phyloP scores from a whole-genome alignment of 2,797 vertebrate species.

The Sebastes alutus region DNA sequence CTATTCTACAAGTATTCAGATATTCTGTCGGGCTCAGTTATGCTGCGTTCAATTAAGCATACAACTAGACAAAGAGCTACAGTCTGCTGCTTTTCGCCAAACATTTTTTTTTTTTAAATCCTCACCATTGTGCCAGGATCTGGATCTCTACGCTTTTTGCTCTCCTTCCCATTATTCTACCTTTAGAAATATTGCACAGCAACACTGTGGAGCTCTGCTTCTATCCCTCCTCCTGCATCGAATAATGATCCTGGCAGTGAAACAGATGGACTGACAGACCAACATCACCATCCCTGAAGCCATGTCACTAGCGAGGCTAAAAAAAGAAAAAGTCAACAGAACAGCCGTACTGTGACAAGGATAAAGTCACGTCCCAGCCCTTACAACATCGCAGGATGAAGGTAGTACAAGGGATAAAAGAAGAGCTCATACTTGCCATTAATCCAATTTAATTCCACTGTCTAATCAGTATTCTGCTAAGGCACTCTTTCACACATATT shows the following conservation, averaged over 20 bases:
- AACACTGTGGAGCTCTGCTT: background rate
- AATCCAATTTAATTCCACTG: slow-evolving; percentile 63
- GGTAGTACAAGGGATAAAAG: slow-evolving; percentile 47
- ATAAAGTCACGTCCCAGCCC: slow-evolving; percentile 1
- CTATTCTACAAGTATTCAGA: background rate
- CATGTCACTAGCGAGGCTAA: background rate
- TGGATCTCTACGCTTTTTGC: background rate
- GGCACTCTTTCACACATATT: slow-evolving; percentile 11
- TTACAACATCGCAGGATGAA: slow-evolving; percentile 27
- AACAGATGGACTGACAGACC: slow-evolving; percentile 9
- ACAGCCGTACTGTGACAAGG: slow-evolving; percentile 16
- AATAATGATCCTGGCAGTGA: slow-evolving; percentile 11
- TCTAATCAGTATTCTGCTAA: slow-evolving; percentile 61
- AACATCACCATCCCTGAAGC: slow-evolving; percentile 16
- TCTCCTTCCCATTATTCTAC: background rate
- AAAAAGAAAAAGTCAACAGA: background rate
- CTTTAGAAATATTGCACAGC: slow-evolving; percentile 3
- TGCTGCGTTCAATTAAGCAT: no score
- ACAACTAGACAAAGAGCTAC: no score
- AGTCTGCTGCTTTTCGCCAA: background rate
- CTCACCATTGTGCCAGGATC: background rate
- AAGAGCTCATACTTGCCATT: slow-evolving; percentile 51
- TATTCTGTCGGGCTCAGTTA: background rate
- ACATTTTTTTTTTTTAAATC: background rate
- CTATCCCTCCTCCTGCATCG: background rate